A percentile compares a stretch with the other conserved stretches of the same genome.
phyloP scores from a whole-genome alignment of 2,888 invertebrate species.

The Limnephilus lunatus region DNA sequence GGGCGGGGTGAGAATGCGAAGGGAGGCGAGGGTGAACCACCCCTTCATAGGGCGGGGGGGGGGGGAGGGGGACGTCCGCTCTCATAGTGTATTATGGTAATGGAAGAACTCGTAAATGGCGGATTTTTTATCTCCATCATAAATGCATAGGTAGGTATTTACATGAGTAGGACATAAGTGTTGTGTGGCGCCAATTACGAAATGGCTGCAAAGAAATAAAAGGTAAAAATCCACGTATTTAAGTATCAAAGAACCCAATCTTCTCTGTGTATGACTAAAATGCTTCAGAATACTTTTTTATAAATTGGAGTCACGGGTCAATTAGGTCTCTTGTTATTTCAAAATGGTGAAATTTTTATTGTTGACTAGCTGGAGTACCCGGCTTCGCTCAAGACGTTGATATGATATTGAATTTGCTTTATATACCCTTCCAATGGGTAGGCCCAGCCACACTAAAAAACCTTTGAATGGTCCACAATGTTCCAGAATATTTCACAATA shows the following conservation, averaged over 20 bases:
- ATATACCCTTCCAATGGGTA: too few relatives aligned
- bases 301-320: not conserved
- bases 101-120: constrained; percentile 66
- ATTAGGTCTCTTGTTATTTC: not conserved
- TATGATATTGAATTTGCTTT: too few relatives aligned
- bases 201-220: constrained; percentile 9
- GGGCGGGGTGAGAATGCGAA: constrained; percentile 54
- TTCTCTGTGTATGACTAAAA: not conserved
- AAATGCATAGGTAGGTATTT: constrained; percentile 56
- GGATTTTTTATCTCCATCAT: constrained; percentile 64
- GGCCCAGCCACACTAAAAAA: too few relatives aligned
- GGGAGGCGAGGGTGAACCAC: constrained; percentile 65
- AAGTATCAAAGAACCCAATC: not conserved
- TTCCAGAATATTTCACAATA: too few relatives aligned
- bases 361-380: too few relatives aligned
- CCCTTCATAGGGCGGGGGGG: constrained; percentile 68
- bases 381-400: too few relatives aligned
- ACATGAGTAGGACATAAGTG: constrained; percentile 56
- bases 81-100: constrained; percentile 71
- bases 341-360: not conserved
- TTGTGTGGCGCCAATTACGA: constrained; percentile 19
- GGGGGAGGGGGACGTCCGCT: constrained; percentile 68
- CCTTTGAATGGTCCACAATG: too few relatives aligned
- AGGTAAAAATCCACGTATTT: not conserved
- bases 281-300: not conserved